Percentiles rank a stretch among this genome's conserved stretches.
Conservation (phyloP, 2,888 invertebrate genomes). For the Clistopyga incitator region DNA sequence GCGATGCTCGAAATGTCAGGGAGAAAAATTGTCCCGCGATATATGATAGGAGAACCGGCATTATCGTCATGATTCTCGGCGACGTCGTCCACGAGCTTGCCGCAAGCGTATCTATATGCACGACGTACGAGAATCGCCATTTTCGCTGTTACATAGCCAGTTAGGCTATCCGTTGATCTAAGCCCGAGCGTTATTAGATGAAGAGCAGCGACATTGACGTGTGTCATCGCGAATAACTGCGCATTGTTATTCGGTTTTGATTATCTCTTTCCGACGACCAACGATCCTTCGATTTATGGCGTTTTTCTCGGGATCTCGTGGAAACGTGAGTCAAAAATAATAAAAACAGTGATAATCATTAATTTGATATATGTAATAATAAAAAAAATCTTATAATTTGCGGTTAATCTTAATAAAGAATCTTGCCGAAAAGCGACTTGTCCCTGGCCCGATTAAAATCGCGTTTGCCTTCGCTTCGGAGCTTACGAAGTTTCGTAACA, state of each 20-base stretch:
- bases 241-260: constrained; percentile 31
- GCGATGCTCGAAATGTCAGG: constrained; percentile 42
- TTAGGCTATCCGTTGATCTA: constrained; percentile 12
- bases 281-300: constrained; percentile 47
- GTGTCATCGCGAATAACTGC: constrained; percentile 36
- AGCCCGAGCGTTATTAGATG: constrained; percentile 35
- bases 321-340: constrained; percentile 47
- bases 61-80: background rate
- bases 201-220: constrained; percentile 39
- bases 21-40: constrained; percentile 19
- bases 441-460: constrained; percentile 5
- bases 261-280: background rate
- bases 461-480: background rate
- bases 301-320: constrained; percentile 47
- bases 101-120: constrained; percentile 11
- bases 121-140: constrained; percentile 31
- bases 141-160: constrained; percentile 34
- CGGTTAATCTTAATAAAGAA: background rate
- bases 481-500: constrained; percentile 32
- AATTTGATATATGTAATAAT: background rate
- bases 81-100: background rate
- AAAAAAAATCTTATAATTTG: background rate
- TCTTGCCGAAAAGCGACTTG: background rate
- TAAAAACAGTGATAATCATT: background rate
- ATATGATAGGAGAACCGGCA: constrained; percentile 1